phyloP scores from a whole-genome alignment of 2,113 vertebrate genomes.

The Ciconia maguari region DNA sequence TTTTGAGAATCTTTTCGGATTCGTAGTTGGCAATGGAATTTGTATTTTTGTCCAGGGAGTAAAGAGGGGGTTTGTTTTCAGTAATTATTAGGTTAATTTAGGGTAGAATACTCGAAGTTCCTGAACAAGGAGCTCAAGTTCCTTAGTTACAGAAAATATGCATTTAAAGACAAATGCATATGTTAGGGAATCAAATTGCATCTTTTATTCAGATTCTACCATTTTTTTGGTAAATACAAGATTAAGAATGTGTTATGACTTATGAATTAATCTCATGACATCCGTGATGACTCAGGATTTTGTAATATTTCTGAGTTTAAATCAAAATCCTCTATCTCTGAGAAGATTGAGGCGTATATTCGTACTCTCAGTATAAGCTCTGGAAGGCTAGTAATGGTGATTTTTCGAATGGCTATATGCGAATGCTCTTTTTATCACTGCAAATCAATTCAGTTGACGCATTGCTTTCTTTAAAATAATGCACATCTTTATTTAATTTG shows the following conservation, averaged over 20 bases:
- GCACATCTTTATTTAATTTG: slow-evolving; percentile 20
- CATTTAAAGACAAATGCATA: not conserved
- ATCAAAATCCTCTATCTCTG: not conserved
- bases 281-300: not conserved
- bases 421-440: not conserved
- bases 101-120: not conserved
- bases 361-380: not conserved
- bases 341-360: not conserved
- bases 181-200: not conserved
- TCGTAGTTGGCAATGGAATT: not conserved
- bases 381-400: not conserved
- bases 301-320: slow-evolving; percentile 27
- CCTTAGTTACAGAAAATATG: not conserved
- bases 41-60: not conserved
- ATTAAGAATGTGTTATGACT: not conserved
- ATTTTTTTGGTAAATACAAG: not conserved
- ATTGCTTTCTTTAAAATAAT: not conserved
- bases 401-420: not conserved
- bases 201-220: not conserved
- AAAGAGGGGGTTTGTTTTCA: not conserved
- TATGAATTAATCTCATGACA: not conserved
- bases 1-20: not conserved
- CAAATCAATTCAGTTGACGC: slow-evolving; percentile 1
- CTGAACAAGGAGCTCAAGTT: not conserved
- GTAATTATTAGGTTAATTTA: not conserved